Base-by-base conservation (phyloP, 2,797 vertebrate genomes). In the Thalassophryne amazonica region DNA sequence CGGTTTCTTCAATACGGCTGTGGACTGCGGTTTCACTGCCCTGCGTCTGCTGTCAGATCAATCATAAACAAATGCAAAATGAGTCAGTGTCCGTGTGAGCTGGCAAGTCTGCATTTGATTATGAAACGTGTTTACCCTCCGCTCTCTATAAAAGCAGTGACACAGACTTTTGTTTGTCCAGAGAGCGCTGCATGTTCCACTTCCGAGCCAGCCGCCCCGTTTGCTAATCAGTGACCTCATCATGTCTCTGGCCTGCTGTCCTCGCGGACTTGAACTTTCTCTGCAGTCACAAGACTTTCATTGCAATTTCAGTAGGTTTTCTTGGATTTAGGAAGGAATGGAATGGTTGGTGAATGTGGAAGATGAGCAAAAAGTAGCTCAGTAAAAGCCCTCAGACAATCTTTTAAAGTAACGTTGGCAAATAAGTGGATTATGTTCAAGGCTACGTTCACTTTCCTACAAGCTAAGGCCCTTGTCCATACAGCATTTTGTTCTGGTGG, bases 91-190 rank as follows among this genome's bases (percentile, higher is more conserved):
- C 57, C 2, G 30, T 15, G 45, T 62, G 41, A 62, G 69, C 30
- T 46, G 55, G 46, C 29, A 7, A 35, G 37, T 39, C 24, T 53
- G 21, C 58, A 41, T 71, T 60, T 54, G 60, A 73, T 84, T 76
- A 73, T 70, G 71, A 78, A 76, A 79, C 46, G 38, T 78, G 71
- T 86, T 85, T 77, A 65, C 75, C 37, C 48, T 39, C 29, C 3
- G 9, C 53, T 69, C 60, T 12, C 63, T 67, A 31, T 56, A 60
- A 76, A 69, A 69, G 60, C 45, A 61, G 69, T 60, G 65, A 59
- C 64, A 76, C 60, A 65, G 66, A 59, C 63, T 47, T 62, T 60
- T 76, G 59, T 79, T 75, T 76, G 70, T 67, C 43, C 59, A 38
- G 60, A 38, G 60, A 62, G 52, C 60, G 35, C 16, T 29, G 60